Evolutionary conservation across 2,888 invertebrate genomes (phyloP).

Genomic region (Proisotoma minuta): DNA sequence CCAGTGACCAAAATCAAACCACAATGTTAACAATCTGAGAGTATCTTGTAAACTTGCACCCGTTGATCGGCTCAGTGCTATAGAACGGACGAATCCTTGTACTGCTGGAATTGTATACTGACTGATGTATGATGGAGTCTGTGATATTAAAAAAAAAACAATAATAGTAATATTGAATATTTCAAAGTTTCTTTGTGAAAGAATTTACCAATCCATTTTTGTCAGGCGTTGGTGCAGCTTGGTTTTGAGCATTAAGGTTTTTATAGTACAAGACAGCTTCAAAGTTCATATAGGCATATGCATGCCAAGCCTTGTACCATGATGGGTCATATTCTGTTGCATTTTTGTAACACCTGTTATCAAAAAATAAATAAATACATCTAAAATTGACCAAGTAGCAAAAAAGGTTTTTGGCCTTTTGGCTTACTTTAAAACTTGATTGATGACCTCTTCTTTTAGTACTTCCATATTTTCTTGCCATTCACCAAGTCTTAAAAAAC

Average conservation of each 20-base stretch:
- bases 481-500: slow-evolving; percentile 87
- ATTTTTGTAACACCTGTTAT: slow-evolving; percentile 65
- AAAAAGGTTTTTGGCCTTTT: neutral
- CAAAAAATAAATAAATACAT: no score
- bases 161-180: no score
- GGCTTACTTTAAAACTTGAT: slow-evolving; percentile 59
- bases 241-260: slow-evolving; percentile 48
- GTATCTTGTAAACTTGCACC: slow-evolving; percentile 91
- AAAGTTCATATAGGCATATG: slow-evolving; percentile 97
- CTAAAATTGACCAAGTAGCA: no score
- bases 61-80: slow-evolving; percentile 65
- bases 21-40: slow-evolving; percentile 84
- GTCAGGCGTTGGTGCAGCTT: slow-evolving; percentile 19
- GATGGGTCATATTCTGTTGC: slow-evolving; percentile 77
- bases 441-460: slow-evolving; percentile 71
- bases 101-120: slow-evolving; percentile 89
- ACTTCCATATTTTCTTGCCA: slow-evolving; percentile 89
- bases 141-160: slow-evolving; percentile 15
- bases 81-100: slow-evolving; percentile 92
- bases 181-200: no score
- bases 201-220: slow-evolving; percentile 36
- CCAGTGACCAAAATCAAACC: slow-evolving; percentile 97
- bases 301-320: slow-evolving; percentile 98
- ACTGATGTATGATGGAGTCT: slow-evolving; percentile 58
- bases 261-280: slow-evolving; percentile 76